These are phyloP conservation scores for Pycnonotus jocosus DNA, from an alignment of 2,113 vertebrate genomes.

Conservation along the genomic window DNA sequence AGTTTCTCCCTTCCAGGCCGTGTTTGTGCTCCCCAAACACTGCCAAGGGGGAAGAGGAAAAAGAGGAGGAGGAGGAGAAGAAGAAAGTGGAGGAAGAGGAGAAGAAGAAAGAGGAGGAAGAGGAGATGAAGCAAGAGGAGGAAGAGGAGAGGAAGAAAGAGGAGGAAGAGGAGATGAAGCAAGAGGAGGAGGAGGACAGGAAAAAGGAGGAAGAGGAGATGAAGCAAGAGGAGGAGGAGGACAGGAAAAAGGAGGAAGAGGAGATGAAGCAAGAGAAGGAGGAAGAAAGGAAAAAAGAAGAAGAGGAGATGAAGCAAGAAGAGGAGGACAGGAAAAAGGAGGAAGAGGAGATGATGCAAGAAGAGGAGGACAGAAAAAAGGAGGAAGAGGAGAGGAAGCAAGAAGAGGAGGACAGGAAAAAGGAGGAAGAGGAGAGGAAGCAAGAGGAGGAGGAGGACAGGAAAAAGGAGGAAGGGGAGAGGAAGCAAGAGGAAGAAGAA, in stretches of 20 bases:
- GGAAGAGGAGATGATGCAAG: background rate
- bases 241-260: background rate
- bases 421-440: background rate
- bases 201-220: accelerated
- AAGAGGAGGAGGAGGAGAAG: background rate
- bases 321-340: background rate
- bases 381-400: background rate
- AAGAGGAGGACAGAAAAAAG: accelerated
- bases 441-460: accelerated
- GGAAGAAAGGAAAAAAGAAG: accelerated
- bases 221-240: accelerated
- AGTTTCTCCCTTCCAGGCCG: constrained; percentile 44
- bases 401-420: too few relatives aligned
- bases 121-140: accelerated
- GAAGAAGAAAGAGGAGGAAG: accelerated
- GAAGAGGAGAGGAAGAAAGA: accelerated
- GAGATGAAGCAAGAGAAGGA: background rate
- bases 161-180: background rate
- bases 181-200: accelerated
- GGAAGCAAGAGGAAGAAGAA: background rate
- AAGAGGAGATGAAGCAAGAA: accelerated
- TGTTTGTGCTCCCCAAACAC: constrained; percentile 45
- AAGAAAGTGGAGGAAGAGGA: accelerated
- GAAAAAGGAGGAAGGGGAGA: accelerated
- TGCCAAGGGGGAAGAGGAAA: background rate